Percentiles rank a stretch among this genome's conserved stretches.
These are phyloP conservation scores for Teleiodes luculella DNA, from an alignment of 2,888 invertebrate genomes.

Conservation along the genomic window DNA sequence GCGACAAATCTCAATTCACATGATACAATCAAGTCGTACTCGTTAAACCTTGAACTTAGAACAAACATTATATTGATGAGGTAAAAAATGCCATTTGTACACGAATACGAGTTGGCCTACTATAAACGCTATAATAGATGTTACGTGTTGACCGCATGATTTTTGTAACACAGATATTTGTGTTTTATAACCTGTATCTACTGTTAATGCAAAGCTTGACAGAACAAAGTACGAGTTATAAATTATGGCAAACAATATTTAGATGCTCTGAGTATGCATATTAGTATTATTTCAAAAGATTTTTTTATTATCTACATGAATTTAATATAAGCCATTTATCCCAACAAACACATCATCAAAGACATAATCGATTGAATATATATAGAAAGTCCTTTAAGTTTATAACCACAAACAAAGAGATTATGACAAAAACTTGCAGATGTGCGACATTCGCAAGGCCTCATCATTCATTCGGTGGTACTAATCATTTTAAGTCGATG, in stretches of 20 bases:
- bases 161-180: neutral
- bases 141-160: neutral
- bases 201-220: no score
- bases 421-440: conserved; percentile 11
- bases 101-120: neutral
- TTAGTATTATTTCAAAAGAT: no score
- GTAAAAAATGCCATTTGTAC: conserved; percentile 4
- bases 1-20: neutral
- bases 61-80: conserved; percentile 5
- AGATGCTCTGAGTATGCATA: no score
- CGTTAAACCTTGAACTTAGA: conserved; percentile 10
- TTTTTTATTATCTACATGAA: no score
- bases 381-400: neutral
- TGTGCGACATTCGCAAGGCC: conserved; percentile 6
- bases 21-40: neutral
- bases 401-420: conserved; percentile 5
- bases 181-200: neutral
- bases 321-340: no score
- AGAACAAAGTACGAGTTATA: no score
- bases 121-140: neutral
- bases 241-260: no score
- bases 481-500: neutral
- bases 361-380: no score
- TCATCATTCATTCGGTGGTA: neutral
- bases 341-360: no score